Conservation (phyloP, 2,113 vertebrate genomes). For the Haemorhous mexicanus region DNA sequence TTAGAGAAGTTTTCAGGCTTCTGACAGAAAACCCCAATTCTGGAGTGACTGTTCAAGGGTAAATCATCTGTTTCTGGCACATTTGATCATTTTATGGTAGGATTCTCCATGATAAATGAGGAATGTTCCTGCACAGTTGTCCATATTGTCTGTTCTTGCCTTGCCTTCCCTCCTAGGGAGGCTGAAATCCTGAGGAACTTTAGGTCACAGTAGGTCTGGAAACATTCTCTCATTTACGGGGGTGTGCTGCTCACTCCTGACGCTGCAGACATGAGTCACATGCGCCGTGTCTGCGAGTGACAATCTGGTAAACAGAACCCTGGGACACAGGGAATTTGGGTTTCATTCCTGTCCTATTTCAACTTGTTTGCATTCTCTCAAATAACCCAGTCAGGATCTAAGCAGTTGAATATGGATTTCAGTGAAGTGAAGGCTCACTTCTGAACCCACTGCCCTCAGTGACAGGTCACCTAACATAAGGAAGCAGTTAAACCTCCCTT, state of each 20-base stretch:
- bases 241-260: not conserved
- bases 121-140: not conserved
- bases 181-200: conserved; percentile 5
- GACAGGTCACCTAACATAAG: not conserved
- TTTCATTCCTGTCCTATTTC: conserved; percentile 16
- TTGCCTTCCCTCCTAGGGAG: not conserved
- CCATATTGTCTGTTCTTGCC: not conserved
- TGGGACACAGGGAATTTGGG: not conserved
- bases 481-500: not conserved
- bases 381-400: not conserved
- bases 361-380: not conserved
- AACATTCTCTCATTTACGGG: not conserved
- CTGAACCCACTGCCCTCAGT: not conserved
- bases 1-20: not conserved
- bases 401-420: not conserved
- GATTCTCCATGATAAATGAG: not conserved
- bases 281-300: not conserved
- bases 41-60: not conserved
- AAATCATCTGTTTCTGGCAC: not conserved
- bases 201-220: conserved; percentile 15
- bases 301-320: not conserved
- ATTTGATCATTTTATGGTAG: not conserved
- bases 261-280: not conserved
- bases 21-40: not conserved
- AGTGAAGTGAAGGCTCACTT: not conserved